A percentile compares a stretch with the other conserved stretches of the same genome.
Conservation (phyloP, 2,113 vertebrate genomes). For the Anarrhichthys ocellatus region DNA sequence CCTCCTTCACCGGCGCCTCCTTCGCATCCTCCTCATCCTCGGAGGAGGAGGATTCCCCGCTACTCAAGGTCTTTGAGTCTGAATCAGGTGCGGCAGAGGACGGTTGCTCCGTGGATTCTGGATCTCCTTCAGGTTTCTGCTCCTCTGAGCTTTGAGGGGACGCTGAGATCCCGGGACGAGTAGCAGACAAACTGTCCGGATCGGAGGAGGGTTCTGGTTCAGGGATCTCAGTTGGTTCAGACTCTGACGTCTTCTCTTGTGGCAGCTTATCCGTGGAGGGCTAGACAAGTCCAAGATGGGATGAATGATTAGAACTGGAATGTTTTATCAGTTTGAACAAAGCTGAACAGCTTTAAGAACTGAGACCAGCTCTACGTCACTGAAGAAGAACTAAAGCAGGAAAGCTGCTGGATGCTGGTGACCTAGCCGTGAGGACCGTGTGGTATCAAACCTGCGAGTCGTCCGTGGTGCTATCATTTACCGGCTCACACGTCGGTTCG, state of each 20-base stretch:
- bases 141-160: slow-evolving; percentile 28
- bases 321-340: not conserved
- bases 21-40: slow-evolving; percentile 77
- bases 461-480: slow-evolving; percentile 6
- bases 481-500: slow-evolving; percentile 18
- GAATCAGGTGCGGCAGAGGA: slow-evolving; percentile 48
- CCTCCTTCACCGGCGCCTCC: slow-evolving; percentile 33
- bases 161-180: slow-evolving; percentile 21
- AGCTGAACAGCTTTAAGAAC: too few relatives aligned
- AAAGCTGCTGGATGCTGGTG: not conserved
- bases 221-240: slow-evolving; percentile 8
- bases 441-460: not conserved
- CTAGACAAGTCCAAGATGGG: slow-evolving; percentile 12
- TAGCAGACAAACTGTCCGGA: not conserved
- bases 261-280: not conserved
- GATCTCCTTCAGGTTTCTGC: slow-evolving; percentile 6
- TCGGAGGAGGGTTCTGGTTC: slow-evolving; percentile 20
- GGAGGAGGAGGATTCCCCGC: slow-evolving; percentile 84
- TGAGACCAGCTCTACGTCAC: not conserved
- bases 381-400: too few relatives aligned
- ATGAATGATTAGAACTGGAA: not conserved
- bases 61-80: slow-evolving; percentile 85
- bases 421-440: not conserved
- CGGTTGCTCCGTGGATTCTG: not conserved
- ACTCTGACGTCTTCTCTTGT: slow-evolving; percentile 30